These are phyloP conservation scores for Ypsolopha sequella DNA, from an alignment of 2,888 invertebrate genomes.

Conservation along the genomic window DNA sequence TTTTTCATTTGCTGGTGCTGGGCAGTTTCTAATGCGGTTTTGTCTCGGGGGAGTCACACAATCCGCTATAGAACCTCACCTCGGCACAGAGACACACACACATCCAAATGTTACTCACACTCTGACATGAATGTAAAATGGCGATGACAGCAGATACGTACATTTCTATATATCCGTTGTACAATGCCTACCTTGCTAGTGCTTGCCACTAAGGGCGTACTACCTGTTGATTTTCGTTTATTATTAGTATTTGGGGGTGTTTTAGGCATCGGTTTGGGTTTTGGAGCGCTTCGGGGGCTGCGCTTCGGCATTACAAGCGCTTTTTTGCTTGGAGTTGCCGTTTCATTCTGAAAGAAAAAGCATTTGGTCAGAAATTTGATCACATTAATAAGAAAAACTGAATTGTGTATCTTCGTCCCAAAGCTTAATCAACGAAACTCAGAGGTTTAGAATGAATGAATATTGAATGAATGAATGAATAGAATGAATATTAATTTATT, in stretches of 20 bases:
- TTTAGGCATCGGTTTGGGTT: conserved; percentile 29
- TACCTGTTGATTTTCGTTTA: conserved; percentile 52
- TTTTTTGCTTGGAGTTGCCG: conserved; percentile 42
- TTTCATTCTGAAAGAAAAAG: conserved; percentile 31
- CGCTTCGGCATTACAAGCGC: conserved; percentile 40
- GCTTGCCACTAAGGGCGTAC: conserved; percentile 52
- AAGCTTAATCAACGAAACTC: no score
- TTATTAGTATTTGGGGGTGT: conserved; percentile 21
- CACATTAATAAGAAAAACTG: no score
- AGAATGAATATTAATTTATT: no score
- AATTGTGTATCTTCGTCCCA: no score
- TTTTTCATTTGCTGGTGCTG: no score
- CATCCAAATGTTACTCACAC: conserved; percentile 24
- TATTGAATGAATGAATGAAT: no score
- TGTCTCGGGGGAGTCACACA: no score
- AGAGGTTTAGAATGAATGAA: no score
- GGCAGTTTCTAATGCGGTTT: no score
- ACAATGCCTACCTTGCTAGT: conserved; percentile 71
- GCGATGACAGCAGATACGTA: conserved; percentile 60
- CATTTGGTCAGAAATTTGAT: background rate
- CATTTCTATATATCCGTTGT: conserved; percentile 71
- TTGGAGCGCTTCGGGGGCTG: conserved; percentile 29
- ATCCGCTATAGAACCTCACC: background rate
- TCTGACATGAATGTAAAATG: conserved; percentile 49
- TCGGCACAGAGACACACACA: conserved; percentile 9